Base-by-base conservation (phyloP, 1,140 invertebrate species). In the Agrilus planipennis region DNA sequence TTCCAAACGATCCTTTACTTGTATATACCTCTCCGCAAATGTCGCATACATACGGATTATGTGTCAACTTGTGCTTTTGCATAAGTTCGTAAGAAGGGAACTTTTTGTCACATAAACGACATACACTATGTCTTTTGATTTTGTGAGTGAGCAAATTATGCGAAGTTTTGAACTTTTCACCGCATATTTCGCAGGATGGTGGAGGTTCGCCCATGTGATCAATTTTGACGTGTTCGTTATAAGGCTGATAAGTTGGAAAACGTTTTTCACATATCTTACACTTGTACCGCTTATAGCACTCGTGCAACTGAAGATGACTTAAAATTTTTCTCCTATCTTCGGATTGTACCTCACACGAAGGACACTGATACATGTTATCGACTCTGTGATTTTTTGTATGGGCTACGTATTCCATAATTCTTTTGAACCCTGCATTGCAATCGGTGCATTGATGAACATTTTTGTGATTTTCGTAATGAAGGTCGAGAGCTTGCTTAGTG, bases 181-280 rank as follows among this genome's bases (percentile, higher is more conserved):
- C 29, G 17, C 42, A 44, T 18, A 25, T 17, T 5, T 17, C n/a
- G 20, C 42, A 44, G 10, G 17, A 11, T 4, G 20, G 28, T 12
- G 34, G 34, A 9, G 20, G 20, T 9, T 37, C n/a, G 21, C 42
- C 40, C 6, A 28, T 7, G 17, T 36, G 34, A 27, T 75, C 67
- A 20, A 78, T 76, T 0, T 77, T 70, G n/a, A n/a, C n/a, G 45
- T 76, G 74, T 23, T 58, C 50, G 21, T 55, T 57, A 15, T 49
- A 64, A 52, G 34, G 65, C 2, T 30, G 3, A 6, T 11, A 19
- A 20, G 2, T 32, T 2, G 28, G 19, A 34, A 45, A 41, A 5
- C 15, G 32, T 31, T 47, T 47, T 2, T 43, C 46, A 30, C 49
- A 51, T 15, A 45, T 43, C 4, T 43, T 34, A 23, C 41, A 43